Evolutionary conservation across 2,113 vertebrate species (phyloP).

Genomic region (Tragelaphus strepsiceros): DNA sequence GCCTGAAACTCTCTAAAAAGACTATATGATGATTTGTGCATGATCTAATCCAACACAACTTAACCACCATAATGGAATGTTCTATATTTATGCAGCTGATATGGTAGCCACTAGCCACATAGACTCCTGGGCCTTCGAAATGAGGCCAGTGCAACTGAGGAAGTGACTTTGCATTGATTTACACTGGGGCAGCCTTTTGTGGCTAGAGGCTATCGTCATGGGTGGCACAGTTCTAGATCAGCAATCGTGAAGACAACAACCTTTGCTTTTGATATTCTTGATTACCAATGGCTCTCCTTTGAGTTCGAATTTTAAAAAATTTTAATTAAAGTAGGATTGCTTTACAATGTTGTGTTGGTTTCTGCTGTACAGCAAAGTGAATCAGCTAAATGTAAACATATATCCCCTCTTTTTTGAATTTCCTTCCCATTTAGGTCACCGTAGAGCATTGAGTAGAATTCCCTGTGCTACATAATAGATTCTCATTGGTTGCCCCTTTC

Average conservation of each 20-base stretch:
- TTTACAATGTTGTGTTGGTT: neutral
- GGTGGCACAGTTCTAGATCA: neutral
- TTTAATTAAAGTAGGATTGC: neutral
- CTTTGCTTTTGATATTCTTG: neutral
- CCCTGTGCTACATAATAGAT: accelerated
- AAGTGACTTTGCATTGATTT: neutral
- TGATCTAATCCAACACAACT: neutral
- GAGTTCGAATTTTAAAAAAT: neutral
- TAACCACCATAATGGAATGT: neutral
- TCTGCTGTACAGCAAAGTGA: neutral
- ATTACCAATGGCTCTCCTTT: neutral
- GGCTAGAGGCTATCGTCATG: neutral
- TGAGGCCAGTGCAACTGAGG: neutral
- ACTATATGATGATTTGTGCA: neutral
- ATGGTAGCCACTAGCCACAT: neutral
- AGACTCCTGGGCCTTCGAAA: neutral
- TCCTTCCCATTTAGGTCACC: neutral
- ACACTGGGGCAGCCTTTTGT: neutral
- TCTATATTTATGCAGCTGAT: neutral
- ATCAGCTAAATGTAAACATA: accelerated
- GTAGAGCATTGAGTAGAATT: accelerated
- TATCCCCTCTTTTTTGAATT: neutral
- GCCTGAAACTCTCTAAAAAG: neutral
- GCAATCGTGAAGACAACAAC: neutral
- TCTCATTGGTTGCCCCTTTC: neutral